Conservation (phyloP, 1,140 invertebrate genomes). For the Sarcophaga bullata region DNA sequence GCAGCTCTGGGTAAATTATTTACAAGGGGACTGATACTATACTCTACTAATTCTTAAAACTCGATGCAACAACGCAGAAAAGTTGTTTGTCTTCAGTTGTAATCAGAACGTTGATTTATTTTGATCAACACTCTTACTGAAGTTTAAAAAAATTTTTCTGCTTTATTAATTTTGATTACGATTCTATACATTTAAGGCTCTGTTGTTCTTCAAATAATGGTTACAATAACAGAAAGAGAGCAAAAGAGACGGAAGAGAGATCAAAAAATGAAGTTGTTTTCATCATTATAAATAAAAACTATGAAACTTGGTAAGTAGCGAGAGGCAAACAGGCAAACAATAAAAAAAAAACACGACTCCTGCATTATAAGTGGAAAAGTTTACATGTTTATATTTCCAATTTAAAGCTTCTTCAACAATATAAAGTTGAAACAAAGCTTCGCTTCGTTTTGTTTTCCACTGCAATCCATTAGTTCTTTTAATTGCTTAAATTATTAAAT, state of each 20-base stretch:
- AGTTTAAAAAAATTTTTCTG: too few relatives aligned
- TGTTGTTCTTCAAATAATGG: not conserved
- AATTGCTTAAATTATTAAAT: constrained; percentile 1
- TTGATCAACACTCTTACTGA: too few relatives aligned
- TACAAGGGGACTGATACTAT: too few relatives aligned
- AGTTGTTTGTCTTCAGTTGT: too few relatives aligned
- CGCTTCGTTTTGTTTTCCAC: not conserved
- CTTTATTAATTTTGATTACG: too few relatives aligned
- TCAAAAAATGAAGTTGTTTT: not conserved
- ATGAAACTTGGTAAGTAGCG: not conserved
- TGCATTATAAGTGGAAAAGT: not conserved
- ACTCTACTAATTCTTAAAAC: too few relatives aligned
- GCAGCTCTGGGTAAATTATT: too few relatives aligned
- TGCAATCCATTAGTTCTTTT: not conserved
- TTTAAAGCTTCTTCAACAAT: not conserved
- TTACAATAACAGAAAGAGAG: too few relatives aligned
- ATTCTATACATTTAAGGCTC: not conserved
- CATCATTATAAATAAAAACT: not conserved
- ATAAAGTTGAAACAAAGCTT: not conserved
- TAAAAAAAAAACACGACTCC: not conserved
- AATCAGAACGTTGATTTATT: too few relatives aligned
- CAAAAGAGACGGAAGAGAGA: not conserved
- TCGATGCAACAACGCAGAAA: too few relatives aligned
- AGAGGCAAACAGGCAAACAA: not conserved
- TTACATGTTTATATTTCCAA: not conserved